A percentile compares a stretch with the other conserved stretches of the same genome.
phyloP scores from a whole-genome alignment of 30 jellyfish, hydroid and myxozoan genomes.

The Chironex yamaguchii region DNA sequence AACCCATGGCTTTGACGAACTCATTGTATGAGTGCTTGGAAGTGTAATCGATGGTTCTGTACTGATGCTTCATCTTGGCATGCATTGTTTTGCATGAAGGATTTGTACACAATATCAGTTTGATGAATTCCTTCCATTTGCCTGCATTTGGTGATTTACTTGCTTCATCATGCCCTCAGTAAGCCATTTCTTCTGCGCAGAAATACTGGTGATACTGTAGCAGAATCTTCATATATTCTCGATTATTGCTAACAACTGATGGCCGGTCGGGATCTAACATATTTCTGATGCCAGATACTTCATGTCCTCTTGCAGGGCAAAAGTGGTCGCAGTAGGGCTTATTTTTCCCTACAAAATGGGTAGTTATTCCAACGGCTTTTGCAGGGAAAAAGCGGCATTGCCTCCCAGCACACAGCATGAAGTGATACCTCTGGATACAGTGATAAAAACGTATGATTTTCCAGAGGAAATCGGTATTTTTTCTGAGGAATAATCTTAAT shows the following conservation, averaged over 20 bases:
- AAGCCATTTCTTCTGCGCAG: constrained; percentile 29
- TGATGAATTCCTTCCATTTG: constrained; percentile 42
- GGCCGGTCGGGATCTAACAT: constrained; percentile 61
- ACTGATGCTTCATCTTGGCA: constrained; percentile 31
- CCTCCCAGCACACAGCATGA: too few species aligned
- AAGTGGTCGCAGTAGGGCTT: too few species aligned
- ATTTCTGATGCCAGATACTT: constrained; percentile 16
- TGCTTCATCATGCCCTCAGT: constrained; percentile 37
- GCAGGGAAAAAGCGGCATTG: too few species aligned
- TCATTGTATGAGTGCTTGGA: constrained; percentile 26
- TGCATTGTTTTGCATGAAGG: constrained; percentile 14
- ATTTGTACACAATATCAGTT: constrained; percentile 26
- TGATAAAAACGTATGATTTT: too few species aligned
- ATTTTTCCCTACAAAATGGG: too few species aligned
- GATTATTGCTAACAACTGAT: constrained; percentile 24
- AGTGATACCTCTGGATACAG: too few species aligned
- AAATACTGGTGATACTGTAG: constrained; percentile 29
- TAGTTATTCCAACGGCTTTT: too few species aligned
- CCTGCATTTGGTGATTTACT: constrained; percentile 40
- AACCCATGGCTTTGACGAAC: neutral
- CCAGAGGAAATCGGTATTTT: too few species aligned
- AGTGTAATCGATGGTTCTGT: constrained; percentile 37
- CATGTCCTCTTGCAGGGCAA: neutral
- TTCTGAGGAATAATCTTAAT: too few species aligned
- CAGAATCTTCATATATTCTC: constrained; percentile 37